Base-by-base conservation (phyloP, 1,140 invertebrate species). In the Drosophila arizonae region DNA sequence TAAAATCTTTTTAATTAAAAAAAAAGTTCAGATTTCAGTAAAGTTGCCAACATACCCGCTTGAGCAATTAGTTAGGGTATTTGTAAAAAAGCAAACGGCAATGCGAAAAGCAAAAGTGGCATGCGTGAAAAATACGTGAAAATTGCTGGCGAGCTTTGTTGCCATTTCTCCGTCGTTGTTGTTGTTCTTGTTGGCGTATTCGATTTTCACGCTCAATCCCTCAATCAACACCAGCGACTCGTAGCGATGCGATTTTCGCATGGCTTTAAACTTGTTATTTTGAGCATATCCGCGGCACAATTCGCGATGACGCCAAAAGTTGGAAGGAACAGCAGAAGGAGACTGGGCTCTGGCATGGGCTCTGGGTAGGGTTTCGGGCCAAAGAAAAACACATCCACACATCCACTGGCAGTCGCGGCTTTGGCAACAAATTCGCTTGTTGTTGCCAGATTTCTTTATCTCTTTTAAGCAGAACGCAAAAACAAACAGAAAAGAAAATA, bases 241-340 rank as follows among this genome's bases (percentile, higher is more conserved):
- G 50, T 60, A 60, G 65, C 56, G 52, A 36, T 17, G 45, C 51
- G 75, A 76, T 75, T 81, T 84, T 63, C 71, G 66, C 68, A 79
- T 87, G 84, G 76, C 79, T 87, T 87, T 87, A 87, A 87, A 87
- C 84, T 87, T 88, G 82, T 87, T 87, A 88, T 87, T 87, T 87
- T 84, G 86, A 81, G 72, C 69, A 86, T 81, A 79, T 86, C 68
- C 76, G 68, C 82, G 65, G 63, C 70, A 67, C 72, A 70, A 71
- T 75, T 75, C 62, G 30, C 63, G 48, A 52, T 39, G 56, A 52
- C 55, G 68, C 68, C 65, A 61, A 61, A 74, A 71, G 52, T 51
- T 69, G 58, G 46, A 28, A 50, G 52, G 30, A 39, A 39, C 26
- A 36, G 17, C 26, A 41, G 46, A 60, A 33, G 45, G 46, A 17